Percentiles rank a stretch among this genome's conserved stretches.
Evolutionary conservation across 2,888 invertebrate genomes (phyloP).

Genomic region (Spodoptera littoralis): DNA sequence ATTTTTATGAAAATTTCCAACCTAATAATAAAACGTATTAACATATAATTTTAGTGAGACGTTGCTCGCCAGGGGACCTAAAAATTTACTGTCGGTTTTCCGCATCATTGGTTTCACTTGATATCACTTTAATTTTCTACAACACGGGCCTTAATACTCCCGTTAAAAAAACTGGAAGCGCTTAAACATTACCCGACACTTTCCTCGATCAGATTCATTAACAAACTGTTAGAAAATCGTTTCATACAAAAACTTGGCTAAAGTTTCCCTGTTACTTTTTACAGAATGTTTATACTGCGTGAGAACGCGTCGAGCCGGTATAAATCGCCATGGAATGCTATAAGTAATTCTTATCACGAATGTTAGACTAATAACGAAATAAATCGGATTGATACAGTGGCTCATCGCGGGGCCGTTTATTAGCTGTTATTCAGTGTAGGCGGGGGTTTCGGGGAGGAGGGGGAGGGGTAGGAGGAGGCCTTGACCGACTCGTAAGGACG

Average conservation of each 20-base stretch:
- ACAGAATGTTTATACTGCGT: constrained; percentile 29
- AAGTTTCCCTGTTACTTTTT: constrained; percentile 44
- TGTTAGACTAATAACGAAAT: constrained; percentile 57
- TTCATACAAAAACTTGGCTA: constrained; percentile 44
- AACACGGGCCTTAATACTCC: constrained; percentile 11
- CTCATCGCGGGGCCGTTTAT: constrained; percentile 52
- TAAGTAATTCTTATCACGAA: constrained; percentile 56
- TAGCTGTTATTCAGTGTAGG: constrained; percentile 54
- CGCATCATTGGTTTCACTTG: constrained; percentile 19
- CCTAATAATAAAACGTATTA: too few species aligned
- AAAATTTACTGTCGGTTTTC: constrained; percentile 5
- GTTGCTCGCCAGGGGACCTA: not conserved
- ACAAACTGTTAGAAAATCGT: constrained; percentile 54
- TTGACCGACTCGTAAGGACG: constrained; percentile 42
- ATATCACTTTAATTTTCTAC: constrained; percentile 9
- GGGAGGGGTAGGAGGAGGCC: constrained; percentile 7
- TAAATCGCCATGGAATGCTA: constrained; percentile 30
- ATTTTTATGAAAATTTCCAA: too few species aligned
- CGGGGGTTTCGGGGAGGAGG: not conserved
- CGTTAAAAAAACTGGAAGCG: constrained; percentile 24
- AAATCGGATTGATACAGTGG: constrained; percentile 58
- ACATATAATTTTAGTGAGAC: too few species aligned
- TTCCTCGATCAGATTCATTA: constrained; percentile 55
- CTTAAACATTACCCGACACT: constrained; percentile 29
- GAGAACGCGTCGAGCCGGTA: constrained; percentile 17